Evolutionary conservation across 2,888 invertebrate genomes (phyloP), one percentile per base, ranked within the genome.

Genomic region (Ariolimax columbianus): DNA sequence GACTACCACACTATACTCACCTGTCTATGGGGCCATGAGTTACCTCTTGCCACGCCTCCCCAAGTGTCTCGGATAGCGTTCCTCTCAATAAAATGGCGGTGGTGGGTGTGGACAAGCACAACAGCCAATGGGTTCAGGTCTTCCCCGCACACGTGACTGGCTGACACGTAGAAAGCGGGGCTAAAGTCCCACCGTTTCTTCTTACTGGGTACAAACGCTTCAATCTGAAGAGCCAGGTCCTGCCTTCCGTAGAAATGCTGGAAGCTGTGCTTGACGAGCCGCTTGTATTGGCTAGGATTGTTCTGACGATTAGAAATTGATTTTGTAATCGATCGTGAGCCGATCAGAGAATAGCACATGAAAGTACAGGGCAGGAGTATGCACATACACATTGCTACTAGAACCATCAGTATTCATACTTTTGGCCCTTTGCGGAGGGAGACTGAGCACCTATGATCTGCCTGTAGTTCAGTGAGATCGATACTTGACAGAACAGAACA

Each of bases 61-160:
- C 90, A 90, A 4, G 90, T 89, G 19, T 86, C 78, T 36, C 91
- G 85, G 30, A 91, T 89, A 1, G 88, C 88, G 19, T 88, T 78
- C 55, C 91, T 84, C 17, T 88, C 85, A 26, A 81, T 77, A 17
- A 59, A 26, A 72, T 90, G 88, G 9, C 86, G 73, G 23, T 86
- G 87, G n/a, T 87, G 81, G 0, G 90, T 88, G 9, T 89, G 89
- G 1, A 91, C 88, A 17, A 90, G 68, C 3, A 90, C 87, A 9
- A 91, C 82, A 59, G 90, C 82, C 72, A 88, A 59, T 72, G 79
- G 78, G 33, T 36, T 40, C 36, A 38, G n/a, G 55, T 51, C 81
- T 33, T 84, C 84, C 0, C 66, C 66, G 47, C 84, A 84, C 36
- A 80, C 47, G 36, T 73, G 80, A 26, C 75, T 77, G n/a, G 83